Base-by-base conservation (phyloP, 2,797 vertebrate genomes). In the Urosaurus nigricauda region DNA sequence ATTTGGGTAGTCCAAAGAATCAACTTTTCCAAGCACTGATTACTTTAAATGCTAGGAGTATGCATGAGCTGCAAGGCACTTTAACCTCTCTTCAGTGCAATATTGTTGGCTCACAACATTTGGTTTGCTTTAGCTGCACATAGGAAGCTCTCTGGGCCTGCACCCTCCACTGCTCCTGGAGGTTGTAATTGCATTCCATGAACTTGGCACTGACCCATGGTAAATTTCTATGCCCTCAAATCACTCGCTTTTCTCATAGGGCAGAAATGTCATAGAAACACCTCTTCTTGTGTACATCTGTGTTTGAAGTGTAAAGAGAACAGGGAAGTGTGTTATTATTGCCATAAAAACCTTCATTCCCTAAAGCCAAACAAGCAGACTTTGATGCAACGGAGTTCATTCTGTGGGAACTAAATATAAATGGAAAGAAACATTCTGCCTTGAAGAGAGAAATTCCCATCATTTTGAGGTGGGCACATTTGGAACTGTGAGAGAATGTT, bases 231-330 rank as follows among this genome's bases (percentile, higher is more conserved):
- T 58, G 40, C 32, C 75, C 5, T 56, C 37, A 35, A n/a, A 71
- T 53, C 37, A 58, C 37, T 43, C 78, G 65, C 74, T 47, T 2
- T 65, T 68, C 58, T 14, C 71, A 83, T 83, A 86, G 58, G 26
- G 35, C 14, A 74, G 51, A 5, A 92, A 2, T 16, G 60, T 13
- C 68, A 74, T 1, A 4, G 75, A 83, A 90, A 85, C 19, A 43
- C 53, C 35, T 83, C 68, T 24, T 85, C 63, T 2, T 77, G 73
- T 92, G 6, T 6, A 56, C 2, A 73, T 65, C 1, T 6, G 1
- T 26, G 89, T 87, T 88, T 70, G 40, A 70, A 85, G 88, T 32
- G 9, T 47, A 29, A 87, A 70, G 7, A 75, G 32, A 90, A 79
- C 43, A 26, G 32, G 53, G 21, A 60, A 58, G n/a, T 85, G 32